These are phyloP conservation scores for Rhagonycha lutea DNA, from an alignment of 2,888 invertebrate species.

Conservation along the genomic window DNA sequence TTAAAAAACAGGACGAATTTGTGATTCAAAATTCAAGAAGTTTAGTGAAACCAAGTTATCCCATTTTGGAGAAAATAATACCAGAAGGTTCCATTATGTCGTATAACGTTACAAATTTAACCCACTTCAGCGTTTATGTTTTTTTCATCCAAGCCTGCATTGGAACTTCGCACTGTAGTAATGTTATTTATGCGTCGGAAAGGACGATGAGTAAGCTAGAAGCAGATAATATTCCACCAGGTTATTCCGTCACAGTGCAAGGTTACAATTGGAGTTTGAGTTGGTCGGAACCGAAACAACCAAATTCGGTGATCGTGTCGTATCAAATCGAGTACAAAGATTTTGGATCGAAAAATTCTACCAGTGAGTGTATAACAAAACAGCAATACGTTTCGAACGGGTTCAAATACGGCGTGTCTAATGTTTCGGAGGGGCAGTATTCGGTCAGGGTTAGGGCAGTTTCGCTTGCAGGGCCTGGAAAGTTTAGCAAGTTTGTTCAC, in stretches of 20 bases:
- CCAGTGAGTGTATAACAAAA: constrained; percentile 58
- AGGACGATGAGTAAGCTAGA: constrained; percentile 55
- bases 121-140: constrained; percentile 63
- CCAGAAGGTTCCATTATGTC: constrained; percentile 29
- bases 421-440: constrained; percentile 62
- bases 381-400: constrained; percentile 39
- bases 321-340: constrained; percentile 63
- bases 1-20: not conserved
- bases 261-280: constrained; percentile 40
- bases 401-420: constrained; percentile 43
- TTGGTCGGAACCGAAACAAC: constrained; percentile 65
- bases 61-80: not conserved
- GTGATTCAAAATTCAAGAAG: not conserved
- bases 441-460: constrained; percentile 61
- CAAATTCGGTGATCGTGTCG: constrained; percentile 68
- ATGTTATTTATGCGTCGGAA: constrained; percentile 51
- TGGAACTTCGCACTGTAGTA: constrained; percentile 56
- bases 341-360: constrained; percentile 47
- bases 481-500: constrained; percentile 41
- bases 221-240: constrained; percentile 53
- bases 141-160: constrained; percentile 65
- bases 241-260: constrained; percentile 34
- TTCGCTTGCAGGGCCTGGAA: constrained; percentile 62
- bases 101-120: constrained; percentile 51
- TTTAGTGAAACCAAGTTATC: not conserved